Conservation (phyloP, 2,797 vertebrate species). For the Poeciliopsis paucimaculata region DNA sequence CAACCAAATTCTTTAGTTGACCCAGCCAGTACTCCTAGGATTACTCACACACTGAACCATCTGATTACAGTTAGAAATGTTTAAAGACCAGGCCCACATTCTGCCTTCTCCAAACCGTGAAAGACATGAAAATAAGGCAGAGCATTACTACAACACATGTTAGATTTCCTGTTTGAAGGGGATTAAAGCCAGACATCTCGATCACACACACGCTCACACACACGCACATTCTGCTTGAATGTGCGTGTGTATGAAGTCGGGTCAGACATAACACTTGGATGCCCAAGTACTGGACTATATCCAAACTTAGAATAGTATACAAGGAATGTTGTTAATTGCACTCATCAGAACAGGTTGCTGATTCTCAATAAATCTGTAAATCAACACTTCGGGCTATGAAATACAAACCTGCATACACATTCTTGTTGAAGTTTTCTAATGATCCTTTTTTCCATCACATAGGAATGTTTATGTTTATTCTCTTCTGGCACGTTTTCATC, state of each 20-base stretch:
- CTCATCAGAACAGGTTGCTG: conserved; percentile 1
- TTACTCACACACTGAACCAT: background rate
- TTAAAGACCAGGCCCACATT: background rate
- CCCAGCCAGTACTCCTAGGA: background rate
- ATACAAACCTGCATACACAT: background rate
- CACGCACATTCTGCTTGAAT: background rate
- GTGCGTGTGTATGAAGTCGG: too few species aligned
- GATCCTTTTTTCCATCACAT: background rate
- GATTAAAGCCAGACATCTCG: conserved; percentile 30
- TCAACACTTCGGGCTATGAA: background rate
- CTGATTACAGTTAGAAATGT: conserved; percentile 2
- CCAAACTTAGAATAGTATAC: background rate
- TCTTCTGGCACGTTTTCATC: background rate
- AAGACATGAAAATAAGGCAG: conserved; percentile 13
- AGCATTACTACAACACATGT: conserved; percentile 29
- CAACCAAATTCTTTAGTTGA: background rate
- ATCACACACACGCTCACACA: background rate
- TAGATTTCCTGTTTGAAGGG: conserved; percentile 14
- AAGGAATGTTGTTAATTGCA: conserved; percentile 17
- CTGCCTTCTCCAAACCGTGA: background rate
- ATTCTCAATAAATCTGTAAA: background rate
- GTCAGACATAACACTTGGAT: conserved; percentile 21
- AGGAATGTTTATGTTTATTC: background rate
- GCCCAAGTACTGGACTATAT: background rate
- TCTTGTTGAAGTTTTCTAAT: background rate